These are phyloP conservation scores for Conus ventricosus DNA, from an alignment of 1,140 invertebrate species.

Conservation along the genomic window DNA sequence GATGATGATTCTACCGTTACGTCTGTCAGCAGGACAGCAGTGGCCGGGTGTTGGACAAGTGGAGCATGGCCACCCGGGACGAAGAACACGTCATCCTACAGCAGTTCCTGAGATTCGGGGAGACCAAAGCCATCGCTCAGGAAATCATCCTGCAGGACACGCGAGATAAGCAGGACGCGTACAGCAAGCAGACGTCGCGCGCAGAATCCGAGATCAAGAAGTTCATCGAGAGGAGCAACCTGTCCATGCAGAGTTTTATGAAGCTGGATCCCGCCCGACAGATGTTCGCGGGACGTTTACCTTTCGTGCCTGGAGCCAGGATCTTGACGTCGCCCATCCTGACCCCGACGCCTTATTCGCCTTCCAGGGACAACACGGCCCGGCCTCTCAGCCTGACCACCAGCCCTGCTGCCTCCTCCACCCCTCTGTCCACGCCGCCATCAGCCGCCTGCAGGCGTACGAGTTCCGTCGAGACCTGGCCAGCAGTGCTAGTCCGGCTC, in stretches of 20 bases:
- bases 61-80: conserved; percentile 87
- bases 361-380: conserved; percentile 50
- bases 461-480: conserved; percentile 87
- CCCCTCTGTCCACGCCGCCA: conserved; percentile 78
- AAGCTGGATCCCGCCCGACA: conserved; percentile 62
- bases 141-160: conserved; percentile 84
- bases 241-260: conserved; percentile 70
- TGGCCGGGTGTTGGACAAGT: conserved; percentile 85
- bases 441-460: conserved; percentile 91
- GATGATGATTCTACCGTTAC: neutral
- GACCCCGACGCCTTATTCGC: conserved; percentile 55
- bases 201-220: conserved; percentile 79
- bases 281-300: conserved; percentile 63
- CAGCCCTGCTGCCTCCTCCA: conserved; percentile 61
- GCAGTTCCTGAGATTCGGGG: conserved; percentile 89
- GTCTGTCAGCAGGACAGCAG: conserved; percentile 76
- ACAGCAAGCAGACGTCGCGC: conserved; percentile 65
- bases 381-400: conserved; percentile 62
- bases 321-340: conserved; percentile 59
- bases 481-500: conserved; percentile 72
- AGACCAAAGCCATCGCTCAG: conserved; percentile 88
- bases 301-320: conserved; percentile 61
- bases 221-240: conserved; percentile 77
- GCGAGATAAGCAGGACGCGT: conserved; percentile 70
- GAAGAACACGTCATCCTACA: conserved; percentile 90